Conservation (phyloP, 2,113 vertebrate species). For the Cinclus cinclus region DNA sequence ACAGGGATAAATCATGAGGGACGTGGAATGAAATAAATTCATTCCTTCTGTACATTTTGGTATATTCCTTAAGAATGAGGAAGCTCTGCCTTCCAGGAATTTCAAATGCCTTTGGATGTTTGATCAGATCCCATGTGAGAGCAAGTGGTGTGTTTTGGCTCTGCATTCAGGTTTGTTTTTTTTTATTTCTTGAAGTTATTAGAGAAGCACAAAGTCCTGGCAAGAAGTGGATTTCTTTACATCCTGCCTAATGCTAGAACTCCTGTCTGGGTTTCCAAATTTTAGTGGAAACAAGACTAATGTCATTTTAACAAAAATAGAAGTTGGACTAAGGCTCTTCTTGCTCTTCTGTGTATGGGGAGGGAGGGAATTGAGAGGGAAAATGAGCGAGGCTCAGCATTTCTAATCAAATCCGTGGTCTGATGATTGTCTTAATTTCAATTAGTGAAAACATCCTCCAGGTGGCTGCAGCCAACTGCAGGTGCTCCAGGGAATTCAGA, state of each 20-base stretch:
- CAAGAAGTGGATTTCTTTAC: neutral
- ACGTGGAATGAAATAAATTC: slow-evolving; percentile 3
- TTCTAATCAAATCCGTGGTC: neutral
- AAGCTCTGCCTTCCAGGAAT: slow-evolving; percentile 43
- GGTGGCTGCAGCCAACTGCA: neutral
- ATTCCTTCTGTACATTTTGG: neutral
- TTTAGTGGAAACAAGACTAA: neutral
- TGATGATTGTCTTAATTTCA: neutral
- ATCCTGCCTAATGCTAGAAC: neutral
- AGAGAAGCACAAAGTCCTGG: slow-evolving; percentile 6
- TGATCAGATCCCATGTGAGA: slow-evolving; percentile 20
- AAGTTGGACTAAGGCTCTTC: neutral
- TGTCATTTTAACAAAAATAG: neutral
- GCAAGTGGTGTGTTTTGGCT: slow-evolving; percentile 36
- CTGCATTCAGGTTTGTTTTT: neutral
- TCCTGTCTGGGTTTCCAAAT: neutral
- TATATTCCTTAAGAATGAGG: slow-evolving; percentile 32
- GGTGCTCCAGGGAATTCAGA: neutral
- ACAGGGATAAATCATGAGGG: neutral
- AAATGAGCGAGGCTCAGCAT: neutral
- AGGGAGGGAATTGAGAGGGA: neutral
- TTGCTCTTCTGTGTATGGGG: neutral
- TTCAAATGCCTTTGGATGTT: slow-evolving; percentile 16
- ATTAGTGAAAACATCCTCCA: neutral
- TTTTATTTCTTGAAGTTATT: slow-evolving; percentile 12